Conservation (phyloP, 2,113 vertebrate genomes). For the Megaceryle torquata region DNA sequence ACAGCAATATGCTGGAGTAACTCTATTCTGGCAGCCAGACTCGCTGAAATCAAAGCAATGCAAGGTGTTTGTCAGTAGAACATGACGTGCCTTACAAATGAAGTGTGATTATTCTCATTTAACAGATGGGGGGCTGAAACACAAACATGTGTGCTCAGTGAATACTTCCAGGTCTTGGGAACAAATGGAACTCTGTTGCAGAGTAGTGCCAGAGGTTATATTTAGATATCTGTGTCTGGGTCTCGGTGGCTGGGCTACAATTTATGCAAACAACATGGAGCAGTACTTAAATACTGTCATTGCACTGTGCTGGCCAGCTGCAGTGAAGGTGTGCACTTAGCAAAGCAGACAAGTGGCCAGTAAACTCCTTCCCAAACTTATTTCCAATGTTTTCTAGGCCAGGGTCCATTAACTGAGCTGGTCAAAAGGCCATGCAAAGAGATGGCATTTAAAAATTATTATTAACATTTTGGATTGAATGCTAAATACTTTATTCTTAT, state of each 20-base stretch:
- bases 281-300: background rate
- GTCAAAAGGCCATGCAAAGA: constrained; percentile 52
- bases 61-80: background rate
- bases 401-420: constrained; percentile 32
- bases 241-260: background rate
- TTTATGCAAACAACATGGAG: background rate
- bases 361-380: constrained; percentile 9
- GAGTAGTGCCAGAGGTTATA: background rate
- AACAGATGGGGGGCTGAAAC: background rate
- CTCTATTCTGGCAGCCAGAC: background rate
- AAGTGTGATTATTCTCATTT: background rate
- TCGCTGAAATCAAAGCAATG: background rate
- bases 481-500: constrained; percentile 52
- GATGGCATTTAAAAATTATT: constrained; percentile 45
- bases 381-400: background rate
- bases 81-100: background rate
- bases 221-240: background rate
- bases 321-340: background rate
- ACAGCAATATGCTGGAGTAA: background rate
- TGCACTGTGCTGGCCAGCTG: background rate
- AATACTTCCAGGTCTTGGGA: background rate
- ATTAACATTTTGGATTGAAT: constrained; percentile 37
- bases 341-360: background rate
- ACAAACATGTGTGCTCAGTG: background rate
- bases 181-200: background rate